These are phyloP conservation scores for Mergus octosetaceus DNA, from an alignment of 2,797 vertebrate genomes.

Conservation along the genomic window DNA sequence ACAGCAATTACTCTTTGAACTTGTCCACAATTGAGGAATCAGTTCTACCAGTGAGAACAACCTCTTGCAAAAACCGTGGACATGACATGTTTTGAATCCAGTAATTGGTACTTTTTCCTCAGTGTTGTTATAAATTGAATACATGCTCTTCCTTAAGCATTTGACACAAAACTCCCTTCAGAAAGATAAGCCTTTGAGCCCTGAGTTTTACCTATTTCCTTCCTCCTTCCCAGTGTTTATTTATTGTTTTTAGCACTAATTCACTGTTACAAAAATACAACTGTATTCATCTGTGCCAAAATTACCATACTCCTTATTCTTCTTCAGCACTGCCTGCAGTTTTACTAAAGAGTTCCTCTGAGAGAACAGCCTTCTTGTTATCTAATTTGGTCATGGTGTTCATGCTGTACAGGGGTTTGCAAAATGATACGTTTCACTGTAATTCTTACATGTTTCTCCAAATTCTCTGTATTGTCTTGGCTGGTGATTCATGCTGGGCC, in stretches of 20 bases:
- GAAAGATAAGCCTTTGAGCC: neutral
- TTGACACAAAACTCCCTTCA: neutral
- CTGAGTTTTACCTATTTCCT: neutral
- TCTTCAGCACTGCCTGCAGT: neutral
- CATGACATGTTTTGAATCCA: neutral
- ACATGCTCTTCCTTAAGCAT: neutral
- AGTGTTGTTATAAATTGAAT: neutral
- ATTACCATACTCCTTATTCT: neutral
- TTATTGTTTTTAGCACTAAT: neutral
- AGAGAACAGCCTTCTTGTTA: neutral
- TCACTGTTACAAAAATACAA: neutral
- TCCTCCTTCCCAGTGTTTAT: neutral
- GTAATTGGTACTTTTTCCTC: neutral
- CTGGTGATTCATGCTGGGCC: neutral
- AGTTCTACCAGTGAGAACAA: neutral
- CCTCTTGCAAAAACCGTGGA: neutral
- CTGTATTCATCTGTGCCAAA: neutral
- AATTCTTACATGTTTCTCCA: neutral
- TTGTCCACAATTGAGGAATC: neutral
- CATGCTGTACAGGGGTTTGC: neutral
- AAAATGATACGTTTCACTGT: neutral
- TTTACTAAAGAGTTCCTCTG: neutral
- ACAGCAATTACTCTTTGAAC: conserved; percentile 15
- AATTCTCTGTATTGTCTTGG: neutral
- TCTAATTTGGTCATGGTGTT: neutral